Conservation (phyloP, 2,888 invertebrate species). For the Agriopis leucophaearia region DNA sequence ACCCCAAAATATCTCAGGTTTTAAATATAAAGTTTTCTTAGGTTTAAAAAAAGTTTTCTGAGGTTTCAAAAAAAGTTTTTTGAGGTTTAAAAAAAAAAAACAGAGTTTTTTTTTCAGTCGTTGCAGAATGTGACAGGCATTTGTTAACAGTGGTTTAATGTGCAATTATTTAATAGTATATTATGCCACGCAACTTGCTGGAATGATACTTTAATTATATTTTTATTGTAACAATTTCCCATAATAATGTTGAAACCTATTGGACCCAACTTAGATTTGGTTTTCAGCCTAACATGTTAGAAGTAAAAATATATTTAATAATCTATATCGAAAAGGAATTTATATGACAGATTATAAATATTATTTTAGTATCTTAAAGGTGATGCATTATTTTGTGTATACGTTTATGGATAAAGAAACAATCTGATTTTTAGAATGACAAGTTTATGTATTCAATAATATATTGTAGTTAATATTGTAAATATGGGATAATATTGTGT, state of each 20-base stretch:
- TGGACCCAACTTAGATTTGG: not conserved
- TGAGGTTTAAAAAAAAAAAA: too few species aligned
- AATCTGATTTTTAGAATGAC: constrained; percentile 27
- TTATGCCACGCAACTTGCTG: not conserved
- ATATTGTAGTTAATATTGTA: constrained; percentile 21
- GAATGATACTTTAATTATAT: not conserved
- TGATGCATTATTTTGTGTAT: constrained; percentile 72
- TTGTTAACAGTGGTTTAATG: not conserved
- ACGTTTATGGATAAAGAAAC: constrained; percentile 49
- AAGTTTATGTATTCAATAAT: constrained; percentile 20
- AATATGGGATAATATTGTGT: constrained; percentile 20
- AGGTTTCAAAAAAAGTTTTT: too few species aligned
- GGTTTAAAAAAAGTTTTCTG: not conserved
- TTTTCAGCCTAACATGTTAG: constrained; percentile 10
- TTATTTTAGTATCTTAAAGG: constrained; percentile 49
- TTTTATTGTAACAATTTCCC: not conserved
- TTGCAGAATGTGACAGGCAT: constrained; percentile 9
- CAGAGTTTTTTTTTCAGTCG: too few species aligned
- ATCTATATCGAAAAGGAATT: constrained; percentile 9
- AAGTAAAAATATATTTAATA: not conserved
- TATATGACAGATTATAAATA: constrained; percentile 17
- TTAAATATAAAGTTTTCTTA: not conserved
- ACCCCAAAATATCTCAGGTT: not conserved
- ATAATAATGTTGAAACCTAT: not conserved
- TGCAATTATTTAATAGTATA: constrained; percentile 24